Evolutionary conservation across 2,888 invertebrate species (phyloP).

Genomic region (Rhingia campestris): DNA sequence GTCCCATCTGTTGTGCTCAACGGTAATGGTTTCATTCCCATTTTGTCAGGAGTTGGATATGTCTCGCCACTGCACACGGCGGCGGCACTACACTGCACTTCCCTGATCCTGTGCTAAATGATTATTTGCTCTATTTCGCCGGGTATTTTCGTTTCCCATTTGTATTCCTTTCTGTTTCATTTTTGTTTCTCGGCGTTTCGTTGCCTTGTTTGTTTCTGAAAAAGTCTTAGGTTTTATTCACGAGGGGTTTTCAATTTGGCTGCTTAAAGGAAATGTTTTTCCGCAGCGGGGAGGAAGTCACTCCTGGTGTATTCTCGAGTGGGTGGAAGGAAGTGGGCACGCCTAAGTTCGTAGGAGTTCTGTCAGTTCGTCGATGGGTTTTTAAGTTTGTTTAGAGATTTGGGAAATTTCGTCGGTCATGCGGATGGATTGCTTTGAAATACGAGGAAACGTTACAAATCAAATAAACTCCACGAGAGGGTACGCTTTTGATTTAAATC

Average conservation of each 20-base stretch:
- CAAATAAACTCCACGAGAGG: conserved; percentile 6
- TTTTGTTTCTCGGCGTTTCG: conserved; percentile 5
- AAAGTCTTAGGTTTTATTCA: conserved; percentile 26
- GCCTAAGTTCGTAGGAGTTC: neutral
- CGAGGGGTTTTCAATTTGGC: conserved; percentile 61
- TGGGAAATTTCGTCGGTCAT: conserved; percentile 41
- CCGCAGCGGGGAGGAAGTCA: conserved; percentile 9
- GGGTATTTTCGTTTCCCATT: conserved; percentile 63
- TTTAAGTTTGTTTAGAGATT: conserved; percentile 52
- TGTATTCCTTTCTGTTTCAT: neutral
- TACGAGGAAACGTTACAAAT: neutral
- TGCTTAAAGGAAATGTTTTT: conserved; percentile 48
- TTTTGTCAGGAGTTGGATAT: conserved; percentile 12
- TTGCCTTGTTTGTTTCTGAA: conserved; percentile 45
- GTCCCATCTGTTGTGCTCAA: conserved; percentile 58
- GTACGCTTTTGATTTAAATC: conserved; percentile 25
- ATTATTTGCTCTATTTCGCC: conserved; percentile 70
- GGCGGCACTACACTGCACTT: neutral
- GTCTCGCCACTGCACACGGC: conserved; percentile 5
- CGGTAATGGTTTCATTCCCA: conserved; percentile 53
- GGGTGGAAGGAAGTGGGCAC: conserved; percentile 1
- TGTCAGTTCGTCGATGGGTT: conserved; percentile 10
- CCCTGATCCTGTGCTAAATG: conserved; percentile 27
- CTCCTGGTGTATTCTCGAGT: neutral
- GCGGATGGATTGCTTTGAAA: conserved; percentile 38